Evolutionary conservation across 2,888 invertebrate genomes (phyloP).

Genomic region (Cartodere bifasciata): DNA sequence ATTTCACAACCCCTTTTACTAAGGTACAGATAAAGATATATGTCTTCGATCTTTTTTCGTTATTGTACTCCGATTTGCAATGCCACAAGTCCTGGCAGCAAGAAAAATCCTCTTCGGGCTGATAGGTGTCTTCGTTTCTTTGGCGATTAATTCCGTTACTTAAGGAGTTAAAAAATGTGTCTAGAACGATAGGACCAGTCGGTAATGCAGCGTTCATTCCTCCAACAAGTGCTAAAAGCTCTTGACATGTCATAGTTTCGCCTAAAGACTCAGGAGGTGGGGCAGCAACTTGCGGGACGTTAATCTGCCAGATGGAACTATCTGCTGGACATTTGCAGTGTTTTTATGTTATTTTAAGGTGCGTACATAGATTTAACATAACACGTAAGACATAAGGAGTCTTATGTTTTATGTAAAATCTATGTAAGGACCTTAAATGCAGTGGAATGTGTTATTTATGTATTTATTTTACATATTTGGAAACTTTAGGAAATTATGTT

Average conservation of each 20-base stretch:
- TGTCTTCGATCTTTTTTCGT: slow-evolving; percentile 38
- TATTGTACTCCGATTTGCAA: slow-evolving; percentile 33
- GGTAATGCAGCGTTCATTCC: slow-evolving; percentile 84
- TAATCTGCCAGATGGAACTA: slow-evolving; percentile 55
- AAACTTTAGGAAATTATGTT: too few relatives aligned
- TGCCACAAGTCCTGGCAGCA: slow-evolving; percentile 50
- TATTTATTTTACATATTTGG: too few relatives aligned
- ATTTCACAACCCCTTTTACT: slow-evolving; percentile 36
- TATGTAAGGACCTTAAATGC: too few relatives aligned
- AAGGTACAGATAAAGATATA: slow-evolving; percentile 34
- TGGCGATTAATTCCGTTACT: slow-evolving; percentile 45
- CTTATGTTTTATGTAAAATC: too few relatives aligned
- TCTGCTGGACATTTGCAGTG: too few relatives aligned
- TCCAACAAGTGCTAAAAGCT: slow-evolving; percentile 81
- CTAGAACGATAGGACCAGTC: slow-evolving; percentile 72
- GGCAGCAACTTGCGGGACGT: too few relatives aligned
- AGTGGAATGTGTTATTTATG: too few relatives aligned
- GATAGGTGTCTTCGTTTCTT: slow-evolving; percentile 24
- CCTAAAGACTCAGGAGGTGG: too few relatives aligned
- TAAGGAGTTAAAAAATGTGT: slow-evolving; percentile 69
- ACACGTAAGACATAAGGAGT: too few relatives aligned
- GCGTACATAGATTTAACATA: too few relatives aligned
- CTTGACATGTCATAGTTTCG: slow-evolving; percentile 72
- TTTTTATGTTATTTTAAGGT: too few relatives aligned
- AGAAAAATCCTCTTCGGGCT: slow-evolving; percentile 58